phyloP scores from a whole-genome alignment of 2,888 invertebrate genomes.

The Philereme transversata region DNA sequence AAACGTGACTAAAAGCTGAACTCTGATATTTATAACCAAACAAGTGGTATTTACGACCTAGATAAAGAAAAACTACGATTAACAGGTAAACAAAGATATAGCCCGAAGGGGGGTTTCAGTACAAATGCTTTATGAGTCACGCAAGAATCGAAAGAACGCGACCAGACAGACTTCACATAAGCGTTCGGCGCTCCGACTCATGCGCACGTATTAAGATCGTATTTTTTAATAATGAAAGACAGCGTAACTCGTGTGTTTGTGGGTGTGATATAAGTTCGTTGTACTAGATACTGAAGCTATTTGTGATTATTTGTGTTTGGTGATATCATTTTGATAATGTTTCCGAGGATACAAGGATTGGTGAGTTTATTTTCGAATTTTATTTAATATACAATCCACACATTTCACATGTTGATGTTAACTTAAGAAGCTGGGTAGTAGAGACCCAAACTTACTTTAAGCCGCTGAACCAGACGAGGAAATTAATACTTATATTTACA shows the following conservation, averaged over 20 bases:
- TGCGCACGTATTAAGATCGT: constrained; percentile 56
- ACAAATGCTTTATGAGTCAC: constrained; percentile 22
- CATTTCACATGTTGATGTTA: neutral
- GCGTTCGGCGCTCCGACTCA: constrained; percentile 56
- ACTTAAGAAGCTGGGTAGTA: no score
- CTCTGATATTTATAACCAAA: neutral
- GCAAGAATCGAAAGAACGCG: constrained; percentile 36
- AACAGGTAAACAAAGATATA: constrained; percentile 34
- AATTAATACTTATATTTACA: no score
- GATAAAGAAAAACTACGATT: constrained; percentile 29
- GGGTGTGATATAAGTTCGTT: constrained; percentile 56
- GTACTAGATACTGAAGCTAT: constrained; percentile 46
- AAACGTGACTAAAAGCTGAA: constrained; percentile 9
- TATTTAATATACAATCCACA: neutral
- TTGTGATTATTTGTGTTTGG: constrained; percentile 48
- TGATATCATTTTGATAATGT: constrained; percentile 63
- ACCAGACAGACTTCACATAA: constrained; percentile 45
- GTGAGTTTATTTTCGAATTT: constrained; percentile 53
- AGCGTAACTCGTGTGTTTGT: constrained; percentile 36
- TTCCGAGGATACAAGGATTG: constrained; percentile 79
- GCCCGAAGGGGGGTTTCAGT: constrained; percentile 17
- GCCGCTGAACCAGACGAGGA: no score
- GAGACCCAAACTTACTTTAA: no score
- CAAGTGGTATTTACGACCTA: constrained; percentile 19
- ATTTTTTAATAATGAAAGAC: constrained; percentile 46